Conservation (phyloP, 2,113 vertebrate species). For the Alectura lathami region DNA sequence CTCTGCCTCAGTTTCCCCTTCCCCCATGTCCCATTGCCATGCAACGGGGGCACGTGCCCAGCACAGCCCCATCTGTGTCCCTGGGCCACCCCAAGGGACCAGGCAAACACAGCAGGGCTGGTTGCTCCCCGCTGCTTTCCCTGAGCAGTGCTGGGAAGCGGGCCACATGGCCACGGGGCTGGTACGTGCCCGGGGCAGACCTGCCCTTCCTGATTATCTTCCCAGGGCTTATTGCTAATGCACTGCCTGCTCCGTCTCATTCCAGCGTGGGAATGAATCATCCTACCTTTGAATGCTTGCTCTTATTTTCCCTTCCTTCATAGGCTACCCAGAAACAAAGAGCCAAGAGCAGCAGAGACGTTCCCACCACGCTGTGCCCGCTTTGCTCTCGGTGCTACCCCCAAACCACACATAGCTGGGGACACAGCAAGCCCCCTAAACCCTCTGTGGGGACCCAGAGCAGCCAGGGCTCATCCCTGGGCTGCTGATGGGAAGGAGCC, state of each 20-base stretch:
- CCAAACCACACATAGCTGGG: background rate
- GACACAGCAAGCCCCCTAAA: background rate
- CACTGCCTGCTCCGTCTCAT: background rate
- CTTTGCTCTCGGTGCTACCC: background rate
- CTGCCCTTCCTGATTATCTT: conserved; percentile 49
- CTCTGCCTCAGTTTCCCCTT: conserved; percentile 13
- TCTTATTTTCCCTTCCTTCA: background rate
- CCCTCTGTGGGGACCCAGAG: background rate
- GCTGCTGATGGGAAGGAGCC: background rate
- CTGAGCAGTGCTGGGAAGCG: background rate
- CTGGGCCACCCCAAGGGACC: background rate
- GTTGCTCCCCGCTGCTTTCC: background rate
- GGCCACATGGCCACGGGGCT: background rate
- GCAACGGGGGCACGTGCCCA: accelerated
- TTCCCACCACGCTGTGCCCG: background rate
- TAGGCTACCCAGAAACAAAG: background rate
- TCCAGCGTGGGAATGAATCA: conserved; percentile 56
- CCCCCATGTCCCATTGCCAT: background rate
- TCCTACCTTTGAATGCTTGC: background rate
- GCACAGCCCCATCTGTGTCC: background rate
- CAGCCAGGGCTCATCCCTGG: background rate
- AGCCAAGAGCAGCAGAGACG: background rate
- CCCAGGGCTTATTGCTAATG: background rate
- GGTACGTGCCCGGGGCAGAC: conserved; percentile 34
- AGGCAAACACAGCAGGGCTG: accelerated